phyloP scores from a whole-genome alignment of 2,797 vertebrate species.

The Rhodeus uyekii region DNA sequence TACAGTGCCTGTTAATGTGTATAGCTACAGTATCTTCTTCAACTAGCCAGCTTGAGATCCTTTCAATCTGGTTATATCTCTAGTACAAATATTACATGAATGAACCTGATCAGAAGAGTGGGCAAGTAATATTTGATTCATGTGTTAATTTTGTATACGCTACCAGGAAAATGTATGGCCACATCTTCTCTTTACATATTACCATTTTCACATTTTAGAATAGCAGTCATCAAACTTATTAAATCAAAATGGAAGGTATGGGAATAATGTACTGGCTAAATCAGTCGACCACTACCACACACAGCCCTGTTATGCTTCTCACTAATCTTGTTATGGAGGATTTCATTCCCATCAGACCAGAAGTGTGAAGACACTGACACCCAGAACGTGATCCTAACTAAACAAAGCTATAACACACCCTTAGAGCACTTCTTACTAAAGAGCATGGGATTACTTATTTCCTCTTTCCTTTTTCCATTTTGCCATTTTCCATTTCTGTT shows the following conservation, averaged over 20 bases:
- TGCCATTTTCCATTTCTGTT: slow-evolving; percentile 6
- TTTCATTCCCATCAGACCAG: slow-evolving; percentile 26
- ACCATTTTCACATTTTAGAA: not conserved
- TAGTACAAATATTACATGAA: not conserved
- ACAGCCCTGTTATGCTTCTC: slow-evolving; percentile 3
- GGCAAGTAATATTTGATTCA: not conserved
- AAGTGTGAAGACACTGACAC: slow-evolving; percentile 9
- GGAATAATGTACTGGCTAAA: not conserved
- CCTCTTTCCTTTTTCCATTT: not conserved
- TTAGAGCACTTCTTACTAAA: not conserved
- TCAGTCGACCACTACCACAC: not conserved
- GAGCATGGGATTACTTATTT: slow-evolving; percentile 3
- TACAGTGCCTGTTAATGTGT: too few species aligned
- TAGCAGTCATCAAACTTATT: not conserved
- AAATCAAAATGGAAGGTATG: not conserved
- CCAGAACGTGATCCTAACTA: slow-evolving; percentile 10
- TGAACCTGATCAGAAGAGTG: not conserved
- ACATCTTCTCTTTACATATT: not conserved
- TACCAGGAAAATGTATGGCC: not conserved
- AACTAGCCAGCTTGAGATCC: not conserved
- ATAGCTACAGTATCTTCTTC: too few species aligned
- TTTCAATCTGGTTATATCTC: not conserved
- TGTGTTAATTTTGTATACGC: not conserved
- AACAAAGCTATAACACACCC: slow-evolving; percentile 8
- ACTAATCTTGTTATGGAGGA: slow-evolving; percentile 11